A percentile compares a stretch with the other conserved stretches of the same genome.
Evolutionary conservation across 2,113 vertebrate genomes (phyloP).

Genomic region (Oxygymnocypris stewartii): DNA sequence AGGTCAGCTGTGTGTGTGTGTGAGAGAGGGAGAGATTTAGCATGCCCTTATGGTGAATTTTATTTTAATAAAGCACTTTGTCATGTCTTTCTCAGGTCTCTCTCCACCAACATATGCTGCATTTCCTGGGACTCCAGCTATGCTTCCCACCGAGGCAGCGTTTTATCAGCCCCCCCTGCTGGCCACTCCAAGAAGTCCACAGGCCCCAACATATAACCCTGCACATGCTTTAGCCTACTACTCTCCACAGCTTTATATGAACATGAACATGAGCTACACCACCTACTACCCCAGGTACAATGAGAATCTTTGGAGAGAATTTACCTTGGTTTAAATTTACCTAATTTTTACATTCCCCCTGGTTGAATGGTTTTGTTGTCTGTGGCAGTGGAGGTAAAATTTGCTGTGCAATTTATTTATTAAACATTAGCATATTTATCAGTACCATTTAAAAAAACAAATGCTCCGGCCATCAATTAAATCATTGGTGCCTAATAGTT

Average conservation of each 20-base stretch:
- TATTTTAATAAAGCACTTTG: background rate
- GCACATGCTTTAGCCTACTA: conserved; percentile 88
- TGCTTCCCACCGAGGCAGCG: conserved; percentile 84
- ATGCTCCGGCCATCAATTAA: background rate
- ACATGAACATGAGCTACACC: conserved; percentile 94
- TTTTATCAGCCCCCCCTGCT: conserved; percentile 90
- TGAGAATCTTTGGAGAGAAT: background rate
- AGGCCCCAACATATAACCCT: conserved; percentile 71
- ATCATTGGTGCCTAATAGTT: background rate
- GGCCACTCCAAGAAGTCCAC: conserved; percentile 82
- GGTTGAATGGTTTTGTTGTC: background rate
- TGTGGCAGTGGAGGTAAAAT: background rate
- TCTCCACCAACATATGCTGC: conserved; percentile 91
- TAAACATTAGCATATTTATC: background rate
- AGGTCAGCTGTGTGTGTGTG: background rate
- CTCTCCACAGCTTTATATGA: conserved; percentile 88
- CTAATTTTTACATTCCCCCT: background rate
- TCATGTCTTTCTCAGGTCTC: conserved; percentile 77
- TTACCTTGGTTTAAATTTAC: background rate
- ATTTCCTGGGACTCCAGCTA: conserved; percentile 82
- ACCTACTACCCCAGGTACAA: conserved; percentile 94
- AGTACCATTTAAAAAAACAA: background rate
- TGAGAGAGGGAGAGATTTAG: conserved; percentile 5
- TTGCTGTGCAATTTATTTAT: background rate
- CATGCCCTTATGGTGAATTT: background rate